These are phyloP conservation scores for Cremastobaeus sp. DNA, from an alignment of 2,888 invertebrate species.

Conservation along the genomic window DNA sequence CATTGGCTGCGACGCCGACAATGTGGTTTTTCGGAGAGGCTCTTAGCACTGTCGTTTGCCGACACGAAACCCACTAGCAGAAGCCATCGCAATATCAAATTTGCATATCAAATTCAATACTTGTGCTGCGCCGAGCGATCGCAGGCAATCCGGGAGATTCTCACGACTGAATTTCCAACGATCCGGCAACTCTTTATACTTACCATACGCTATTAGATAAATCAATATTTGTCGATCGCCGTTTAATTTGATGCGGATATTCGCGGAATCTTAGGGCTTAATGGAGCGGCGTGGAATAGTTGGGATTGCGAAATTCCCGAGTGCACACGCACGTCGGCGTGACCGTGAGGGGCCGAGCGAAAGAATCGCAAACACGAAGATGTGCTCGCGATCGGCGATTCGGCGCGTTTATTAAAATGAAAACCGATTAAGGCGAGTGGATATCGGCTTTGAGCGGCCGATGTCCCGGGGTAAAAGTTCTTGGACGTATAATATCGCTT, in stretches of 20 bases:
- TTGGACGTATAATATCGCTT: slow-evolving; percentile 44
- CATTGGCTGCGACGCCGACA: no score
- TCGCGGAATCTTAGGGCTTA: slow-evolving; percentile 7
- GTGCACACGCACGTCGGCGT: neutral
- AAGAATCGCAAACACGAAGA: neutral
- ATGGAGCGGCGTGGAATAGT: slow-evolving; percentile 4
- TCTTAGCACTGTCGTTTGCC: slow-evolving; percentile 12
- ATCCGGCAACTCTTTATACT: slow-evolving; percentile 32
- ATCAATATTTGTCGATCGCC: slow-evolving; percentile 46
- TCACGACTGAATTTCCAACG: slow-evolving; percentile 27
- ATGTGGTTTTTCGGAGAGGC: slow-evolving; percentile 5
- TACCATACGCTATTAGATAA: slow-evolving; percentile 46
- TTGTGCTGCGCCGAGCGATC: slow-evolving; percentile 7
- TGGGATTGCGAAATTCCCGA: slow-evolving; percentile 17
- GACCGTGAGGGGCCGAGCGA: no score
- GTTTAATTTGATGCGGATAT: slow-evolving; percentile 13
- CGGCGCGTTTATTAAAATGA: no score
- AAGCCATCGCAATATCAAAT: slow-evolving; percentile 42
- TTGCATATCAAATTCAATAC: slow-evolving; percentile 48
- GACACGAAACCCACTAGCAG: neutral
- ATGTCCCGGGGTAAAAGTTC: slow-evolving; percentile 50
- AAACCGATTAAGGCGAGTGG: slow-evolving; percentile 7
- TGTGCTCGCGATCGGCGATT: neutral
- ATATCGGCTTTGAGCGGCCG: slow-evolving; percentile 36
- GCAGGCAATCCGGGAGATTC: slow-evolving; percentile 21